Conservation (phyloP, 2,113 vertebrate species). For the Podiceps cristatus region DNA sequence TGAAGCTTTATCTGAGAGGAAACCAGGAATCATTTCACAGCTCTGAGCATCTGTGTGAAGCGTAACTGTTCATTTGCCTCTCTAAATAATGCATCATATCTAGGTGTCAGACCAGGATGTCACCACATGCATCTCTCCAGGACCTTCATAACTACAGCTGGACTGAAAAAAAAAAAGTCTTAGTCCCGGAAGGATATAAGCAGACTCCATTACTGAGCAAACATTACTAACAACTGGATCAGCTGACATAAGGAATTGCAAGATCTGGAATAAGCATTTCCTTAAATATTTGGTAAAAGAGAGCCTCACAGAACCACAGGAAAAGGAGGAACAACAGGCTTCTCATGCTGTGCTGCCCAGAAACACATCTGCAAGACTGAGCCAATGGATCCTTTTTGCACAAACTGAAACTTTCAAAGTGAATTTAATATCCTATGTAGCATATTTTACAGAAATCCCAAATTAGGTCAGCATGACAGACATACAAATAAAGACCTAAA, state of each 20-base stretch:
- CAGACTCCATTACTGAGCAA: background rate
- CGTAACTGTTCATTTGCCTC: background rate
- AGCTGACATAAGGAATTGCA: background rate
- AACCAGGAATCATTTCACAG: background rate
- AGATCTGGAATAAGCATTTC: background rate
- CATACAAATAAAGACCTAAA: background rate
- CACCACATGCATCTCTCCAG: background rate
- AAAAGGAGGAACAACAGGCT: background rate
- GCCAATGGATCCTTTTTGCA: background rate
- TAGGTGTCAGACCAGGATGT: background rate
- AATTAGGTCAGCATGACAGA: fast-evolving
- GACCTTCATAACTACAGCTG: background rate
- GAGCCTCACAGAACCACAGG: background rate
- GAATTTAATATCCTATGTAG: background rate
- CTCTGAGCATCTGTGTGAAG: background rate
- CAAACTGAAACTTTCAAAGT: background rate
- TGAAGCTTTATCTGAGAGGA: background rate
- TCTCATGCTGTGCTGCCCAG: background rate
- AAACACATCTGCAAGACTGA: background rate
- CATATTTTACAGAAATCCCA: background rate
- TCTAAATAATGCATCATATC: background rate
- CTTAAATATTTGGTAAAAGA: background rate
- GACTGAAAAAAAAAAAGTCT: background rate
- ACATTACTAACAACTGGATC: background rate
- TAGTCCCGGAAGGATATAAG: background rate